Evolutionary conservation across 2,113 vertebrate species (phyloP), one percentile per base, ranked within the genome.

Genomic region (Hoplias malabaricus): DNA sequence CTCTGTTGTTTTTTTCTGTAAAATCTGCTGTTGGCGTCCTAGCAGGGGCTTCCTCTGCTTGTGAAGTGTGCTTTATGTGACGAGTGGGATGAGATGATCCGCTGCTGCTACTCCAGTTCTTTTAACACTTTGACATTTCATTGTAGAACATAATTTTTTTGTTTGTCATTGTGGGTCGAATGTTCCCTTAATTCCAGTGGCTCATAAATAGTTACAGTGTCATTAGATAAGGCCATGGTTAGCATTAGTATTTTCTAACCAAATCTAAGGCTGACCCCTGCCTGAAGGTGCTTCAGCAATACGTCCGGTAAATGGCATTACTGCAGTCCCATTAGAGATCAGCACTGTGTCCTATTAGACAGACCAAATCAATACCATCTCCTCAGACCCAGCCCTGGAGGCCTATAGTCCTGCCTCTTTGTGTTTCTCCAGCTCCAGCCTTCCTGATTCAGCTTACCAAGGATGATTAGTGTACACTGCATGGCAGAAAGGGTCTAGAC

Each of bases 301-400:
- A 31, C 34, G 19, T 40, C 11, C 38, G 4, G 25, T 16, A 43
- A 31, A 75, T 13, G 36, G 40, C 16, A 46, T 48, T 27, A 42
- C 29, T 34, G 53, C 40, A 77, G n/a, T 46, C 11, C 38, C 53
- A 48, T 59, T 61, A 69, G 36, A 68, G 34, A 56, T 56, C 62
- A 42, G 34, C 73, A 68, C 19, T 13, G 36, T n/a, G 29, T 54
- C 48, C 68, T 23, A 23, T 68, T 46, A 76, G 5, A 43, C 25
- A 57, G 42, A 77, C 4, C 33, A 40, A 25, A 40, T 75, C 46
- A 6, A 61, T 69, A 16, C 11, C 12, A 31, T 59, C 74, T 68
- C 48, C 23, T 50, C 12, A n/a, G 65, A 38, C n/a, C 25, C 33
- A 34, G 34, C 21, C 38, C 38, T 61, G 54, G 19, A 48, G 56